phyloP scores from a whole-genome alignment of 2,888 invertebrate species.

The Koerneria pararmatus region DNA sequence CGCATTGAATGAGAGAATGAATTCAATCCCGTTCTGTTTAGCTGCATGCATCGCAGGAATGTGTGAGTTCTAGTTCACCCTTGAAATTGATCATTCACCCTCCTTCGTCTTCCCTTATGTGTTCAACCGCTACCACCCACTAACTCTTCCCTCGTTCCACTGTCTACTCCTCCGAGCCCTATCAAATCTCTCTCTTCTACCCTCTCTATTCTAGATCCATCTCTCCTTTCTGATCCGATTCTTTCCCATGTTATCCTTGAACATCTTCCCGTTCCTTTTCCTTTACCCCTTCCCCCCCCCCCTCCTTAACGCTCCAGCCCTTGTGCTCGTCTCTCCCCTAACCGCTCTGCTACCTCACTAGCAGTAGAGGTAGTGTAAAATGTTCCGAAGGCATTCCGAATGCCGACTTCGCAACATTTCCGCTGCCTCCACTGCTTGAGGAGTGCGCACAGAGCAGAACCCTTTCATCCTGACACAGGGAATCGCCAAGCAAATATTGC shows the following conservation, averaged over 20 bases:
- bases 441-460: no score
- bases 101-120: neutral
- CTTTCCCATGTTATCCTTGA: no score
- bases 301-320: neutral
- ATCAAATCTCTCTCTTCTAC: neutral
- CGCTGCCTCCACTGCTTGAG: constrained; percentile 19
- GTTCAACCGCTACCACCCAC: neutral
- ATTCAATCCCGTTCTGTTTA: no score
- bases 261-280: neutral
- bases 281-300: neutral
- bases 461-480: no score
- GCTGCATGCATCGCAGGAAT: no score
- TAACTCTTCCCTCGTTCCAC: constrained; percentile 1
- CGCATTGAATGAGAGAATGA: no score
- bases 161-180: neutral
- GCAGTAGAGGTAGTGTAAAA: constrained; percentile 21
- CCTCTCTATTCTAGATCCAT: neutral
- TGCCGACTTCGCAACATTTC: constrained; percentile 13
- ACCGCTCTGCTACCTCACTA: neutral
- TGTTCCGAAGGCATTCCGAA: constrained; percentile 12
- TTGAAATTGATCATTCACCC: neutral
- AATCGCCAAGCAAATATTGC: no score
- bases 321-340: neutral
- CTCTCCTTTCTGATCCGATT: no score
- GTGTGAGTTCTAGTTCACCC: no score